Evolutionary conservation across 2,797 vertebrate genomes (phyloP).

Genomic region (Ctenopoma kingsleyae): DNA sequence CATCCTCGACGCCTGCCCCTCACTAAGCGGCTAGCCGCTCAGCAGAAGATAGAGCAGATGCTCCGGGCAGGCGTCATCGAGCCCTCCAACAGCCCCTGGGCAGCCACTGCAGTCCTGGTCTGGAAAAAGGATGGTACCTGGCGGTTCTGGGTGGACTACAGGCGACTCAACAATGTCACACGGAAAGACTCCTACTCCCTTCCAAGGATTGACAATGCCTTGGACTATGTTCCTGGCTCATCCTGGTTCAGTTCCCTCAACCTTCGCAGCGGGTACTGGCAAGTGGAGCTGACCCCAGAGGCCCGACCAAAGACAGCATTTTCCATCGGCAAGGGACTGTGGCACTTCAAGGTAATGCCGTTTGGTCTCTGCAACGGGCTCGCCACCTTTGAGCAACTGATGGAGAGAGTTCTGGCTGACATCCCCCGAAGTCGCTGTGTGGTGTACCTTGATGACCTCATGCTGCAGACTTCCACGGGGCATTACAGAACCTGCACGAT

Average conservation of each 20-base stretch:
- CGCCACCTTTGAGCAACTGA: conserved; percentile 16
- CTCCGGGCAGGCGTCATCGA: no score
- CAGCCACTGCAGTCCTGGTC: no score
- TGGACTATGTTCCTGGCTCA: conserved; percentile 1
- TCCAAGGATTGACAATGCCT: background rate
- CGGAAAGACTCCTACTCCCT: conserved; percentile 11
- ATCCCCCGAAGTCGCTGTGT: conserved; percentile 13
- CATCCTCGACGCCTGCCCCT: no score
- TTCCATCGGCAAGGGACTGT: no score
- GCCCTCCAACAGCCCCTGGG: no score
- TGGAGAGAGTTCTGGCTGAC: conserved; percentile 20
- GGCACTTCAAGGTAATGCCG: no score
- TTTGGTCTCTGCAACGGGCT: no score
- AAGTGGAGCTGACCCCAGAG: conserved; percentile 8
- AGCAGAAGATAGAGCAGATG: no score
- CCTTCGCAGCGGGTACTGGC: conserved; percentile 14
- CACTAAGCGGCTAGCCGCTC: no score
- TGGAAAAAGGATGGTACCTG: no score
- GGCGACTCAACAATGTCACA: conserved; percentile 6
- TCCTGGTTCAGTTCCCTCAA: conserved; percentile 31
- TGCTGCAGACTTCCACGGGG: background rate
- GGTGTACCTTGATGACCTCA: conserved; percentile 35
- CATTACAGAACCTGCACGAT: background rate
- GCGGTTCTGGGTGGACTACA: no score
- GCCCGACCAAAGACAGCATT: background rate